Base-by-base conservation (phyloP, 2,797 vertebrate genomes). In the Oreochromis mossambicus region DNA sequence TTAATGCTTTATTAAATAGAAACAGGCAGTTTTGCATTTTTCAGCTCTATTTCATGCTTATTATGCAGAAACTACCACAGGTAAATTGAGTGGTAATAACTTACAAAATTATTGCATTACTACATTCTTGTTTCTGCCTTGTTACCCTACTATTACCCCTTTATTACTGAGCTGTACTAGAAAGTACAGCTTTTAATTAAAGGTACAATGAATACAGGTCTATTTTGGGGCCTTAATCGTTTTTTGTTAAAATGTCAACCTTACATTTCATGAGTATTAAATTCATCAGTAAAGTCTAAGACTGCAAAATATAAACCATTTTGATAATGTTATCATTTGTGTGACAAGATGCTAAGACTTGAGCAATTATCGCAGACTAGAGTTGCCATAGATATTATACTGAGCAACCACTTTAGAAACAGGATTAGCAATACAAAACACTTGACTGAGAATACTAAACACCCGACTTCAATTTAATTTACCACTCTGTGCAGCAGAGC, bases 401-500 rank as follows among this genome's bases (percentile, higher is more conserved):
- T 5, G 36, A 34, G 41, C 34, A 70, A 78, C 77, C 80, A 83
- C 81, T 87, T 85, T 87, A 85, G 50, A 76, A 75, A 58, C 51
- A 50, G 36, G 38, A 84, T 55, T 81, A 83, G 75, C 36, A 54
- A 76, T 34, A 68, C 36, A 92, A 87, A 88, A 84, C 56, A 51
- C 51, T 85, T 82, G 78, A 83, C 32, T 66, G 55, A 83, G 79
- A 88, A 87, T 90, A 46, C 48, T 63, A 43, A 83, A 78, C 75
- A 66, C 19, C 38, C 7, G 54, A 73, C 80, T 81, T 61, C 15
- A 17, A 24, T 68, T 87, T 79, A 24, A 29, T 13, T 70, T 70
- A 19, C 8, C 9, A 19, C 86, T 88, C 52, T 58, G 41, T 66
- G 85, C 55, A 79, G 75, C 70, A 51, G 75, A 66, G 81, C 81